phyloP scores from a whole-genome alignment of 1,140 invertebrate species.

The Lucilia cuprina region DNA sequence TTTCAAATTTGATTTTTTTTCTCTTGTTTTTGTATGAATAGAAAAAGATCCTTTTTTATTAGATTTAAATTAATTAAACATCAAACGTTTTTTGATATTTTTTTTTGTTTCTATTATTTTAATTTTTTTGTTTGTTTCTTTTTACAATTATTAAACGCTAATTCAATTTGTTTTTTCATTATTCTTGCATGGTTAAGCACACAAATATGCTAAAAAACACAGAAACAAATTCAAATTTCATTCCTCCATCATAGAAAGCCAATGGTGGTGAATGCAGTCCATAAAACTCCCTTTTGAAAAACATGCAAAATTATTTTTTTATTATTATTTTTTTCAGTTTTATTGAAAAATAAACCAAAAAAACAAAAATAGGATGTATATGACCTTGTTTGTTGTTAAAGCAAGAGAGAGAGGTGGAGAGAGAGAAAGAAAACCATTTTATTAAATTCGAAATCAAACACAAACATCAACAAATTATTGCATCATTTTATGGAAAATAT shows the following conservation, averaged over 20 bases:
- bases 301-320: no score
- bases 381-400: no score
- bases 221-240: background rate
- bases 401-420: no score
- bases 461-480: no score
- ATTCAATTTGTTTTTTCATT: conserved; percentile 33
- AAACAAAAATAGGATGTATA: no score
- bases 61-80: conserved; percentile 33
- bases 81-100: conserved; percentile 16
- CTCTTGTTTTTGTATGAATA: background rate
- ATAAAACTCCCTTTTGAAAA: no score
- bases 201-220: background rate
- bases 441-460: no score
- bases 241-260: background rate
- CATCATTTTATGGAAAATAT: no score
- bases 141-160: conserved; percentile 28
- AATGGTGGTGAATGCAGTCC: background rate
- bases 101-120: background rate
- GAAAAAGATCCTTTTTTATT: background rate
- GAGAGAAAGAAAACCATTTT: no score
- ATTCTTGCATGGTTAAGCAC: conserved; percentile 33
- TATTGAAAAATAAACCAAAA: no score
- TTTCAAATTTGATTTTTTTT: no score
- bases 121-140: background rate
- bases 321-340: no score